Evolutionary conservation across 2,113 vertebrate species (phyloP).

Genomic region (Microtus richardsoni): DNA sequence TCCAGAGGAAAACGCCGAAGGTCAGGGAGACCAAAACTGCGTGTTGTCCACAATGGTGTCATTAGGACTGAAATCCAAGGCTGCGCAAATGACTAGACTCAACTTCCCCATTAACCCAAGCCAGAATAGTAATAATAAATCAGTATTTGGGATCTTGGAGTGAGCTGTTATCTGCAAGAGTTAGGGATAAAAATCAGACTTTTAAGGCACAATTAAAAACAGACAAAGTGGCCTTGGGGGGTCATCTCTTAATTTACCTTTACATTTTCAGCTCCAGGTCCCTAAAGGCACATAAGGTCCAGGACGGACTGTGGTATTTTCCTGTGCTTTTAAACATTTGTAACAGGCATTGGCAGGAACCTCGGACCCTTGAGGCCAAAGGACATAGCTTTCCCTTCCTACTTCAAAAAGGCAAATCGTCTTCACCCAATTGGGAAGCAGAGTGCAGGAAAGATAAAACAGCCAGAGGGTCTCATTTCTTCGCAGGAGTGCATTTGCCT

Average conservation of each 20-base stretch:
- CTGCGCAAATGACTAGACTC: not conserved
- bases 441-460: not conserved
- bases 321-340: not conserved
- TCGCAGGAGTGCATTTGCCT: not conserved
- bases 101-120: not conserved
- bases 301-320: not conserved
- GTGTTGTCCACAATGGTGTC: not conserved
- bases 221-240: not conserved
- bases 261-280: not conserved
- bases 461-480: not conserved
- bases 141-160: not conserved
- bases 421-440: not conserved
- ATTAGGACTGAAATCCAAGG: conserved; percentile 27
- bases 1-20: conserved; percentile 24
- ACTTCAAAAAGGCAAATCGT: not conserved
- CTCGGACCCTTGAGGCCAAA: accelerated
- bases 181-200: not conserved
- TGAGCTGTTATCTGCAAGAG: not conserved
- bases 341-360: not conserved
- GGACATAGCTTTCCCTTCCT: not conserved
- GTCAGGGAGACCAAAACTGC: conserved; percentile 26
- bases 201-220: not conserved
- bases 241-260: not conserved
- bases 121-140: not conserved
- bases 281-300: not conserved